Evolutionary conservation across 2,888 invertebrate species (phyloP).

Genomic region (Cosmopolites sordidus): DNA sequence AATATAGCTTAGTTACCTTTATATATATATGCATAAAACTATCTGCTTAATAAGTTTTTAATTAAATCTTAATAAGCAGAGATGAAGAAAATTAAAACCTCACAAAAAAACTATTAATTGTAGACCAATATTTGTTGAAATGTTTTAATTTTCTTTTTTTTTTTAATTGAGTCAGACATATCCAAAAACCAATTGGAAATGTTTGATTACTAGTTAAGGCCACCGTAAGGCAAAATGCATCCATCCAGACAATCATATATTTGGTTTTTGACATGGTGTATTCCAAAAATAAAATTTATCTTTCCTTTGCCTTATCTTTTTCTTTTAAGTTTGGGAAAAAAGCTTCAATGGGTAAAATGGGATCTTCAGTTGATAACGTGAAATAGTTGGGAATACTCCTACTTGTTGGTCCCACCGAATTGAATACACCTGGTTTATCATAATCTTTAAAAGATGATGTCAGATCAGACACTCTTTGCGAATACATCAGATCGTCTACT

Average conservation of each 20-base stretch:
- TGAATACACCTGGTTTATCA: constrained; percentile 67
- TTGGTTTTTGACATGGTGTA: too few relatives aligned
- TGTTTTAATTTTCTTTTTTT: too few relatives aligned
- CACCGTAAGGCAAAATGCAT: too few relatives aligned
- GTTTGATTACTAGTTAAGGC: too few relatives aligned
- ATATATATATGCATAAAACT: neutral
- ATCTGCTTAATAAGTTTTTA: neutral
- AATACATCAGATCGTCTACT: constrained; percentile 51
- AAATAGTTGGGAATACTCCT: constrained; percentile 65
- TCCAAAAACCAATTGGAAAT: too few relatives aligned
- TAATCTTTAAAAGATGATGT: constrained; percentile 70
- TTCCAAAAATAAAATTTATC: too few relatives aligned
- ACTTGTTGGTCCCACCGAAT: constrained; percentile 60
- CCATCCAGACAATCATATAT: too few relatives aligned
- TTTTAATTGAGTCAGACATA: too few relatives aligned
- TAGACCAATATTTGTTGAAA: too few relatives aligned
- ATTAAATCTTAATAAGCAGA: neutral
- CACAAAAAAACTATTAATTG: neutral
- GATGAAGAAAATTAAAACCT: neutral
- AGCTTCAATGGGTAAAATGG: constrained; percentile 74
- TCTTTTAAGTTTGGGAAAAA: constrained; percentile 69
- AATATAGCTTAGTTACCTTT: neutral
- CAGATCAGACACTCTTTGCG: constrained; percentile 58
- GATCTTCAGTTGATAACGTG: constrained; percentile 73
- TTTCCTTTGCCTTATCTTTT: constrained; percentile 41